Conservation (phyloP, 1,140 invertebrate genomes). For the Caenorhabditis tropicalis region DNA sequence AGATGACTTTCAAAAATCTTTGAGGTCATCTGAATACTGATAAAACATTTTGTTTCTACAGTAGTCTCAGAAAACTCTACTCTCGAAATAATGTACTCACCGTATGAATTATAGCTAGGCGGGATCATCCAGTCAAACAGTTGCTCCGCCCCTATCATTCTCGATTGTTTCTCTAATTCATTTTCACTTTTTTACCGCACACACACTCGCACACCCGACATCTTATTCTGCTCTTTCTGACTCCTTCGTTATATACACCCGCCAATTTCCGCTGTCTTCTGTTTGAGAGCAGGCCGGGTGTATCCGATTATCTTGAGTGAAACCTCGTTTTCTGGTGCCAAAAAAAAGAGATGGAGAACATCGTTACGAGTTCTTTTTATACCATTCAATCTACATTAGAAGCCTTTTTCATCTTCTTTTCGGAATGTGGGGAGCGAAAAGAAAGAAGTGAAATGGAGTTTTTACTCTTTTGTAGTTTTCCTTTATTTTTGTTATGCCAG, state of each 20-base stretch:
- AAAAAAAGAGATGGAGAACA: neutral
- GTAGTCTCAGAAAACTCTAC: too few relatives aligned
- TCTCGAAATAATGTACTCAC: too few relatives aligned
- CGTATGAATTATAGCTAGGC: too few relatives aligned
- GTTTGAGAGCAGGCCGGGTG: neutral
- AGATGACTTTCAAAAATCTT: neutral
- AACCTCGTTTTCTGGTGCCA: neutral
- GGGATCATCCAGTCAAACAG: too few relatives aligned
- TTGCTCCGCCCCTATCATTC: too few relatives aligned
- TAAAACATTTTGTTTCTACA: too few relatives aligned
- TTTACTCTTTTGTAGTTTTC: neutral
- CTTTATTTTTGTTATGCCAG: too few relatives aligned
- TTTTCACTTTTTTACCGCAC: too few relatives aligned
- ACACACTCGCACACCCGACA: too few relatives aligned
- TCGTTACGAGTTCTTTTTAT: neutral
- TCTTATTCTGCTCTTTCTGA: neutral
- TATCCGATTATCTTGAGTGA: conserved; percentile 11
- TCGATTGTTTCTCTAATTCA: too few relatives aligned
- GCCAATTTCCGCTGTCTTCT: neutral
- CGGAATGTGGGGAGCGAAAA: neutral
- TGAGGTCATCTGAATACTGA: too few relatives aligned
- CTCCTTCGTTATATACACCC: neutral
- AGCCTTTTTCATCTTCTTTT: neutral
- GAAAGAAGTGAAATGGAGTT: neutral
- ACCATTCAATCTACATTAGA: neutral